Evolutionary conservation across 2,113 vertebrate species (phyloP), one percentile per base, ranked within the genome.

Genomic region (Sialia sialis): DNA sequence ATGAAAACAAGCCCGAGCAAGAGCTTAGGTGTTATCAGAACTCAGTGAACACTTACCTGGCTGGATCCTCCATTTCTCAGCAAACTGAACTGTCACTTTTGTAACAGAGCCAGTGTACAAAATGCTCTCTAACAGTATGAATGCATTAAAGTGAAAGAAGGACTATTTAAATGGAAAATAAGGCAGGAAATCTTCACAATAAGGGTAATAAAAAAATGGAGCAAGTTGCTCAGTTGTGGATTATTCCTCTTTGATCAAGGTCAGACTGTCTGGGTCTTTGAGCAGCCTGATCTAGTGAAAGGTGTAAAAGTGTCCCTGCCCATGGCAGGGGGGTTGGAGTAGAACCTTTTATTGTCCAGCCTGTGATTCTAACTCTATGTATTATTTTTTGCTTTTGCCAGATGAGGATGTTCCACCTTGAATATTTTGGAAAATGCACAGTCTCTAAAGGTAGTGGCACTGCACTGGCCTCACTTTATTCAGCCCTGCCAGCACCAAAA

Each of bases 241-340:
- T 67, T 23, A 7, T 10, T 20, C 11, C 13, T 68, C 38, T 30
- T 0, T 67, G 17, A 2, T 39, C 16, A 26, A n/a, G 23, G 4
- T 9, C 49, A 34, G 7, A 16, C 9, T 54, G 15, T 18, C 29
- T 21, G 12, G 11, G 23, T 15, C 10, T 62, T 64, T 62, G n/a
- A 56, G 26, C 12, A 56, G 3, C 20, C 17, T 60, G 16, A 6
- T 25, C 30, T 10, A 29, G 5, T 36, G 38, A 26, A 58, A 59
- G 11, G 5, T n/a, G 8, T 7, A 25, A 62, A 63, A 3, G 3
- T 39, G 12, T 7, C 26, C 10, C 26, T 43, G 41, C 1, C 27
- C 2, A 3, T 17, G 23, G 15, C 15, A 70, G 20, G 3, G 7
- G 3, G 1, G 0, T 11, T 49, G 27, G 21, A 44, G 16, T 8